Base-by-base conservation (phyloP, 53 echinoderm and acorn worm genomes). In the Mesocentrotus franciscanus region DNA sequence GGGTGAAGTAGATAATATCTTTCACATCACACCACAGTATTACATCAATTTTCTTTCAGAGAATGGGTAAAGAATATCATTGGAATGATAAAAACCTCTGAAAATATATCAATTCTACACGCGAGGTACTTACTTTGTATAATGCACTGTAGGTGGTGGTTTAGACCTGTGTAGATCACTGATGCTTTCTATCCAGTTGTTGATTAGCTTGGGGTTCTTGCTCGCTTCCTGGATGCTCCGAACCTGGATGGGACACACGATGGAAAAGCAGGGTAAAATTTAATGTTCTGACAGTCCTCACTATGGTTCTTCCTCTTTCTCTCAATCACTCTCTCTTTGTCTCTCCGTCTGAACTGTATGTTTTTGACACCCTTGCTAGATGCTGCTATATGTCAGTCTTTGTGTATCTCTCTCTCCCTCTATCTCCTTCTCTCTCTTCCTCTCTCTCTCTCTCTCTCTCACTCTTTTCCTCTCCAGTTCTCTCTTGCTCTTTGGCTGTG, bases 141-240 rank as follows among this genome's bases (percentile, higher is more conserved):
- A 99, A 90, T 99, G 99, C 58, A 99, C 99, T 27, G 99, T 99
- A 17, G 99, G 99, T n/a, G 99, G 99, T 81, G 99, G 99, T 89
- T 99, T 99, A 34, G 97, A 97, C 36, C 98, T 92, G 95, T 99
- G 99, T 32, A 99, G 94, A 29, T 98, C 96, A 95, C 98, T 97
- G 61, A 99, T 99, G 60, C 98, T 98, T 60, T 99, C 97, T 1
- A 99, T 95, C 99, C 99, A 99, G 96, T 97, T 97, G 75, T 96
- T 93, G 57, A 99, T 95, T 83, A 97, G 95, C 66, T 99, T 99
- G 24, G 97, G 97, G 74, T 99, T 97, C 95, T 99, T 99, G 95
- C 98, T 98, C 58, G 99, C 99, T 56, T 99, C 96, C 33, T 98
- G 97, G 59, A 99, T 99, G 74, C 99, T 99, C 15, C 97, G 95